Evolutionary conservation across 2,888 invertebrate genomes (phyloP), one percentile per base, ranked within the genome.

Genomic region (Xestia rhomboidea): DNA sequence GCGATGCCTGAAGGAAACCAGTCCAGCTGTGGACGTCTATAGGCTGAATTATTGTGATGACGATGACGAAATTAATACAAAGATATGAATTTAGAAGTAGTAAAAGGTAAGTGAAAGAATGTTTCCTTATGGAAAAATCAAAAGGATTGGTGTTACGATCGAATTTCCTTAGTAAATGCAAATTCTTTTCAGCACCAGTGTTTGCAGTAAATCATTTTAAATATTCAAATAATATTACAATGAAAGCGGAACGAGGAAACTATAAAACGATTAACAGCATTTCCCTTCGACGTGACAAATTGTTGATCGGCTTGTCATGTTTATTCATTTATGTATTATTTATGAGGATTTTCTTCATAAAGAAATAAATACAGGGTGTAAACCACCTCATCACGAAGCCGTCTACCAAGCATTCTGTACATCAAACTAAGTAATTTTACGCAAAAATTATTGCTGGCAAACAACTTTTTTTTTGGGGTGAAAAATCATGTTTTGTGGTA

Each of bases 231-330:
- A 41, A 77, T 79, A 79, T 79, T 76, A 73, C 38, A 77, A 73
- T 85, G 75, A 68, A 76, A 77, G 73, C 81, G 87, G 77, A 74
- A 76, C 68, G 27, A 66, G 70, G 82, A 85, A 85, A 54, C 70
- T 66, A 69, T 79, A 77, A 77, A 81, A 72, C 67, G 41, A 68
- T 81, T 76, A 62, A 76, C 62, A 72, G 38, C 71, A 34, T 80
- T 79, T 83, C 74, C 68, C 68, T 60, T 62, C 44, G 30, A 44
- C 41, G 60, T 73, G 68, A 84, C 81, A 73, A 87, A 75, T 68
- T 63, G 66, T 74, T 63, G 63, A 57, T 85, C 75, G 79, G 78
- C 85, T 67, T 67, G 79, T 74, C 81, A 82, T 57, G 51, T 68
- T 71, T 74, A 75, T 79, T 83, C 34, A 83, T 79, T 79, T 70